phyloP scores from a whole-genome alignment of 2,113 vertebrate species.

The Micronisus gabar region DNA sequence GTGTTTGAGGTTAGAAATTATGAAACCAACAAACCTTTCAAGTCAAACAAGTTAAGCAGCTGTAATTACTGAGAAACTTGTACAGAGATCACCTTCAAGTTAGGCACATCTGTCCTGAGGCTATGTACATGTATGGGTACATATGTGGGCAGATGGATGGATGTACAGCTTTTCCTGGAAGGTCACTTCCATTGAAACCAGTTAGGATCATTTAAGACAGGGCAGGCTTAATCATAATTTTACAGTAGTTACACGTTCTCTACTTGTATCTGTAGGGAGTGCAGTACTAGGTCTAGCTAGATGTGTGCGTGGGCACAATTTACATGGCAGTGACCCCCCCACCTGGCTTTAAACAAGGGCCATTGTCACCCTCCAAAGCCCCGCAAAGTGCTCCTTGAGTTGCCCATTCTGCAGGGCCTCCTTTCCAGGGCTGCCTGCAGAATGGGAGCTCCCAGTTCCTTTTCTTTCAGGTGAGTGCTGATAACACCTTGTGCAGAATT shows the following conservation, averaged over 20 bases:
- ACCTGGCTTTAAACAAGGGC: neutral
- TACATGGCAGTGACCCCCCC: neutral
- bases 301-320: neutral
- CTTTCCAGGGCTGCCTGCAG: neutral
- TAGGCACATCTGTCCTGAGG: neutral
- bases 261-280: neutral
- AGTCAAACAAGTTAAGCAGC: neutral
- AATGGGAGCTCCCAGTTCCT: neutral
- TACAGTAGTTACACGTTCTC: neutral
- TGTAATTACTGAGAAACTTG: neutral
- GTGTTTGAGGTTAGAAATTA: neutral
- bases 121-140: neutral
- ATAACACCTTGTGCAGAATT: neutral
- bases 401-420: too few relatives aligned
- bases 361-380: neutral
- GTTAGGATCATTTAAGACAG: neutral
- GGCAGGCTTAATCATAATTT: neutral
- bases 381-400: neutral
- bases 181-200: neutral
- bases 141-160: too few relatives aligned
- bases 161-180: neutral
- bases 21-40: neutral
- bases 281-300: neutral
- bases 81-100: neutral
- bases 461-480: neutral